Evolutionary conservation across 2,113 vertebrate genomes (phyloP), one percentile per base, ranked within the genome.

Genomic region (Dasyornis broadbenti): DNA sequence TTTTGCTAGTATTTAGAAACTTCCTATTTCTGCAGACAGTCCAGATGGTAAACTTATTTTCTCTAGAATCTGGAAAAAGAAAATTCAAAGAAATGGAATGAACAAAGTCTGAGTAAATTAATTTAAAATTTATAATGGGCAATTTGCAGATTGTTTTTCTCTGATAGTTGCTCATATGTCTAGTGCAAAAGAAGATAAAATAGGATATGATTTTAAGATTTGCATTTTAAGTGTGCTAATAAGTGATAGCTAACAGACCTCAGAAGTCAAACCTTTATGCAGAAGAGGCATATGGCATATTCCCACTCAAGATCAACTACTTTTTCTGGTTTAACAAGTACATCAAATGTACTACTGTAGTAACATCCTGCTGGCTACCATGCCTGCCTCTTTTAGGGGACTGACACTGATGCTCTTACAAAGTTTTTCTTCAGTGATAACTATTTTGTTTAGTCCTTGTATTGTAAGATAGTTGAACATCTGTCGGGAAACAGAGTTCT

Each of bases 321-420:
- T 80, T 82, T 85, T 60, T 31, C 44, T 82, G 40, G 4, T 77
- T 89, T 85, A 76, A 82, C 24, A 82, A 57, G 35, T 39, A 33
- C 22, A n/a, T 44, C 9, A 47, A 52, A 85, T 65, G 13, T 61
- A 52, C 6, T 63, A 11, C 35, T 71, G 12, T 9, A 66, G 35
- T 53, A 75, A 5, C 15, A 64, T 19, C 28, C 8, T 33, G 28
- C 3, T 50, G 59, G 11, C 10, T 49, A 57, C 19, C 9, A 15
- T 10, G 12, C 9, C 16, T 56, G 8, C 10, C 13, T 27, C 26
- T 77, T 78, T 54, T 37, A 3, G 14, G 5, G 4, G 27, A 59
- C 14, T 0, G 0, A 54, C 22, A 22, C 1, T 52, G 24, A 45
- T 42, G n/a, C 0, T 59, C 3, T 77, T 27, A 19, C 5, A 9